phyloP scores from a whole-genome alignment of 2,888 invertebrate species.

The Folsomia candida region DNA sequence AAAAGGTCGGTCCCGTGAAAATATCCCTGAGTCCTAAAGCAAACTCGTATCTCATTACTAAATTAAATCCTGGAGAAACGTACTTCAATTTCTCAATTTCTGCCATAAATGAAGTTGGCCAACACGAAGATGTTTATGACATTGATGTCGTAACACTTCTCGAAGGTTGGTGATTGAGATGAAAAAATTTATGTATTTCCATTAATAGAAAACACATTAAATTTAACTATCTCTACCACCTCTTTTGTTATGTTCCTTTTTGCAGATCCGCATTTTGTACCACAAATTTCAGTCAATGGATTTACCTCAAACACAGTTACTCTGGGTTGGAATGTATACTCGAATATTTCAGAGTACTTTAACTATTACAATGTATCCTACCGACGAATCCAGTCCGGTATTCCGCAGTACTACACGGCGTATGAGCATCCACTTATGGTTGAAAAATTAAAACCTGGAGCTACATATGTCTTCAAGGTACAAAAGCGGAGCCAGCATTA shows the following conservation, averaged over 20 bases:
- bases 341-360: conserved; percentile 41
- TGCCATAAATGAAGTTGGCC: conserved; percentile 67
- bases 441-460: conserved; percentile 71
- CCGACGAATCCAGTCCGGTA: conserved; percentile 15
- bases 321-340: conserved; percentile 66
- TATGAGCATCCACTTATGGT: conserved; percentile 73
- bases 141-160: conserved; percentile 64
- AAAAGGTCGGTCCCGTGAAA: conserved; percentile 15
- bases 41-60: conserved; percentile 60
- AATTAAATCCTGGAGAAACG: conserved; percentile 64
- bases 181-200: background rate
- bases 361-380: conserved; percentile 46
- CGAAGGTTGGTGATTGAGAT: conserved; percentile 56
- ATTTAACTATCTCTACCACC: too few relatives aligned
- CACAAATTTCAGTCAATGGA: conserved; percentile 73
- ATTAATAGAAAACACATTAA: background rate
- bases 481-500: background rate
- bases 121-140: conserved; percentile 59
- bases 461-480: conserved; percentile 75
- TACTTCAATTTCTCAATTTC: conserved; percentile 65
- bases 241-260: background rate
- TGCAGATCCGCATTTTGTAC: conserved; percentile 72
- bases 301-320: conserved; percentile 71
- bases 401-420: background rate
- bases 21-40: conserved; percentile 11